These are phyloP conservation scores for Bombus pyrosoma DNA, from an alignment of 1,140 invertebrate genomes.

Conservation along the genomic window DNA sequence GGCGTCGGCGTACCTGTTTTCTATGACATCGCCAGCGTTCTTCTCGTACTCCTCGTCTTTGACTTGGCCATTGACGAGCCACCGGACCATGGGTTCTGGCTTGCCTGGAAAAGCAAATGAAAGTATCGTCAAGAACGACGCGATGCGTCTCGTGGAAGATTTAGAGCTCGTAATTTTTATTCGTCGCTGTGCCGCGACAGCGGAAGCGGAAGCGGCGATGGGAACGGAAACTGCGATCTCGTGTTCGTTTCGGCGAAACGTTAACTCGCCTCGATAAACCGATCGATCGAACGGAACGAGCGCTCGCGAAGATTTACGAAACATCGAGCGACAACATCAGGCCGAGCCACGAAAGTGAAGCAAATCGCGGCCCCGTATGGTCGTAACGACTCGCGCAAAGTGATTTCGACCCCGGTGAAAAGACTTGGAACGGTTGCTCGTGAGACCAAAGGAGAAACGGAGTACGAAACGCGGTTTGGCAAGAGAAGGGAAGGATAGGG, in stretches of 20 bases:
- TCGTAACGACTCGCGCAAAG: slow-evolving; percentile 15
- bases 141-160: not conserved
- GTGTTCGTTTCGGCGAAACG: not conserved
- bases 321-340: not conserved
- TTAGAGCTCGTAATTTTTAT: slow-evolving; percentile 11
- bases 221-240: not conserved
- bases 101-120: slow-evolving; percentile 76
- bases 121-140: not conserved
- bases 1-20: slow-evolving; percentile 84
- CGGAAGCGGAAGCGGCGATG: not conserved
- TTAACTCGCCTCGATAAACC: not conserved
- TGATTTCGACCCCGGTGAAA: not conserved
- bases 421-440: not conserved
- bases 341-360: not conserved
- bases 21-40: slow-evolving; percentile 91
- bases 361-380: not conserved
- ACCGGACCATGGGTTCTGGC: slow-evolving; percentile 82
- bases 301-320: not conserved
- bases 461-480: not conserved
- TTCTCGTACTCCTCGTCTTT: slow-evolving; percentile 92
- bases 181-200: not conserved
- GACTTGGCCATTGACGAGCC: slow-evolving; percentile 89
- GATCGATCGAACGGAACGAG: slow-evolving; percentile 24
- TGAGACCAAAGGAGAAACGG: not conserved
- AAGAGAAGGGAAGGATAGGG: not conserved